Conservation (phyloP, 2,888 invertebrate genomes). For the Dasysyrphus albostriatus region DNA sequence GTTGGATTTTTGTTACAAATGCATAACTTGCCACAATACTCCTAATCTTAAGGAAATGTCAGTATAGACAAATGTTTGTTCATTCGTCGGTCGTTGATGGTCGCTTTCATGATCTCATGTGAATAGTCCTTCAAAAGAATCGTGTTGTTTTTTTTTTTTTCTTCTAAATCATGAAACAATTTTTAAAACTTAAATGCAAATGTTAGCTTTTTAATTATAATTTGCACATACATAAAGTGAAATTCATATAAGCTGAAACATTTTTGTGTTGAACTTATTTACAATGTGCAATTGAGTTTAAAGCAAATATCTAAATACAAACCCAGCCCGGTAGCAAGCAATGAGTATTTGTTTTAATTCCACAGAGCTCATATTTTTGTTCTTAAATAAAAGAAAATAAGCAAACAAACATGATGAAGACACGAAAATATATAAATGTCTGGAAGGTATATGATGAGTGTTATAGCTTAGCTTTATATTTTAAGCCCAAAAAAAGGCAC, state of each 20-base stretch:
- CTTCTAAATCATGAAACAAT: conserved; percentile 1
- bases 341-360: conserved; percentile 9
- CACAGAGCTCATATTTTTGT: conserved; percentile 18
- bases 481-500: too few species aligned
- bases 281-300: conserved; percentile 22
- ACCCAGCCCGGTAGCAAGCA: not conserved
- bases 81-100: too few species aligned
- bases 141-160: not conserved
- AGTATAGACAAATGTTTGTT: too few species aligned
- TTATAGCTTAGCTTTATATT: too few species aligned
- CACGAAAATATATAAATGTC: not conserved
- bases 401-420: conserved; percentile 8
- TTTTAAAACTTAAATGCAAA: conserved; percentile 8
- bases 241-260: conserved; percentile 16
- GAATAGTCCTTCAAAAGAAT: not conserved
- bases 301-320: conserved; percentile 9
- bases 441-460: not conserved
- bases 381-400: not conserved
- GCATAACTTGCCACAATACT: too few species aligned
- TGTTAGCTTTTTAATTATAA: conserved; percentile 43
- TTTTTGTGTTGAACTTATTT: conserved; percentile 39
- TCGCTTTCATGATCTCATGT: too few species aligned
- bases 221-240: conserved; percentile 20
- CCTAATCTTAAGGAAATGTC: too few species aligned
- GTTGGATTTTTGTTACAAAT: too few species aligned